Base-by-base conservation (phyloP, 2,888 invertebrate species). In the Meta bourneti region DNA sequence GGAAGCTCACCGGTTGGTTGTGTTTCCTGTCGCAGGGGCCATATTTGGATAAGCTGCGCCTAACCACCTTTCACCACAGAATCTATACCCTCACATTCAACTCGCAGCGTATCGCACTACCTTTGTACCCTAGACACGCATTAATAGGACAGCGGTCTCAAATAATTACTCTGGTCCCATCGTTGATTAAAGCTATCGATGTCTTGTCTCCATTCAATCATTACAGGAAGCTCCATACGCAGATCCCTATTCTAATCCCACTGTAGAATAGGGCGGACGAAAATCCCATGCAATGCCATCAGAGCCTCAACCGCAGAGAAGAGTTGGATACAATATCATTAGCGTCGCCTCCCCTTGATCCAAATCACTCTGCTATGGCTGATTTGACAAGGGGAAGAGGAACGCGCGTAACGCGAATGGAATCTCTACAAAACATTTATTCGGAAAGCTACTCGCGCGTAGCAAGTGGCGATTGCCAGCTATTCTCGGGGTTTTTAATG, bases 121-220 rank as follows among this genome's bases (percentile, higher is more conserved):
- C 61, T 7, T 61, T 9, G 13, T 6, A 61, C 16, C 61, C 61
- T 16, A 7, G 61, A 11, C 61, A 16, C 11, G 61, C 34, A 34
- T 34, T 34, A 34, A 61, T 61, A 16, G 61, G 11, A 61, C 11
- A 61, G 16, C 8, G 61, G 61, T 16, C 13, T 61, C 61, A 61
- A 61, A 61, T 61, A 61, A 61, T 61, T 61, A 61, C 61, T 61
- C 61, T 16, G 13, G 61, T 61, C 61, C 34, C 61, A 16, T 9
- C 61, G 61, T 61, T 61, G 61, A 61, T 61, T 61, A 61, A 61
- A 61, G 61, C 61, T 61, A 61, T 61, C 61, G 61, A 61, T 61
- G 61, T 61, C 61, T 61, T 61, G 61, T 61, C 61, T 61, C 61
- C 61, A 9, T 16, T 61, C 61, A 61, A 61, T 61, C 61, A 61